Evolutionary conservation across 2,113 vertebrate genomes (phyloP).

Genomic region (Notiomystis cincta): DNA sequence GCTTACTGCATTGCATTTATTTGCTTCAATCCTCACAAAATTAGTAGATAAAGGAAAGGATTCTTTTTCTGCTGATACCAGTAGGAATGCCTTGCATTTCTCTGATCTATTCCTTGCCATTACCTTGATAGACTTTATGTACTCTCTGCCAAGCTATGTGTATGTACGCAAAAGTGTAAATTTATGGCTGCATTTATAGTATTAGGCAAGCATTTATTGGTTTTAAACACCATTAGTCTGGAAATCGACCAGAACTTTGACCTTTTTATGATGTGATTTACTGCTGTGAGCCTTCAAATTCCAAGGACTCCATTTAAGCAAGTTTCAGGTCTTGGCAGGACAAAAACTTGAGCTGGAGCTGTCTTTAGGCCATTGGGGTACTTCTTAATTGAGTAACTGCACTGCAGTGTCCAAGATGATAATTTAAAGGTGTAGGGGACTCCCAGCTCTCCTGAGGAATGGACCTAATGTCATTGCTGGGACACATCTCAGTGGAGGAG

Average conservation of each 20-base stretch:
- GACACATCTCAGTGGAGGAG: neutral
- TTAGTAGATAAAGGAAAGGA: neutral
- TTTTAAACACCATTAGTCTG: conserved; percentile 75
- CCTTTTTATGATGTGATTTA: conserved; percentile 77
- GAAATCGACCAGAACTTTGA: conserved; percentile 75
- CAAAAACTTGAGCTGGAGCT: conserved; percentile 23
- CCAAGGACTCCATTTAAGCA: conserved; percentile 51
- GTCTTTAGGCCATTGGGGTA: neutral
- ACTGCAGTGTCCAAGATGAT: neutral
- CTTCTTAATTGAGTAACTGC: neutral
- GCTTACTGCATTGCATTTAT: neutral
- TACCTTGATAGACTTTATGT: neutral
- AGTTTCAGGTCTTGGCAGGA: conserved; percentile 40
- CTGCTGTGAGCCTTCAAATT: conserved; percentile 66
- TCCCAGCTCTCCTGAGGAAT: neutral
- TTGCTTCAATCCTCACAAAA: neutral
- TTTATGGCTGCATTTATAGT: conserved; percentile 71
- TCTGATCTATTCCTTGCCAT: neutral
- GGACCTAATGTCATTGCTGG: neutral
- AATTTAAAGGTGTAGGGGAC: neutral
- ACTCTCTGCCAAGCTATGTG: neutral
- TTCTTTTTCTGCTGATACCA: neutral
- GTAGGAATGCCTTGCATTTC: neutral
- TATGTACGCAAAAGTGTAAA: conserved; percentile 42
- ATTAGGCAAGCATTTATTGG: conserved; percentile 74